Evolutionary conservation across 2,888 invertebrate species (phyloP).

Genomic region (Erannis defoliaria): DNA sequence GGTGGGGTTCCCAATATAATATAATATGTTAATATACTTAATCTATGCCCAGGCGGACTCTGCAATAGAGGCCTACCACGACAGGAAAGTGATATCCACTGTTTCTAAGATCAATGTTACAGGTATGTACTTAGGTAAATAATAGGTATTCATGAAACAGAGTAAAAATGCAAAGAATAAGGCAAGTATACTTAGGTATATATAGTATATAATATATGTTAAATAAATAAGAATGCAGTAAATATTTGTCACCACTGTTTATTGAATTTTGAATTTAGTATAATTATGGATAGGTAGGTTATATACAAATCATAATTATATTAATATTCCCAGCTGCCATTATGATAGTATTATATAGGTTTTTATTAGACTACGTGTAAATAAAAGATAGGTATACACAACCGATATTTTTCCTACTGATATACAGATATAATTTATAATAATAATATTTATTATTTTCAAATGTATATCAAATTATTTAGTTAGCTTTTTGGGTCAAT

Average conservation of each 20-base stretch:
- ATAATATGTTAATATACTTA: too few species aligned
- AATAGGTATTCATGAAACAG: background rate
- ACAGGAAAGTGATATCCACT: too few species aligned
- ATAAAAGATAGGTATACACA: conserved; percentile 71
- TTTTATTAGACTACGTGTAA: conserved; percentile 60
- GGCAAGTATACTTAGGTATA: background rate
- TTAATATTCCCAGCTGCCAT: conserved; percentile 67
- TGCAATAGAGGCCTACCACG: too few species aligned
- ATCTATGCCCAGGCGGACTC: too few species aligned
- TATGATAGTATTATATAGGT: conserved; percentile 52
- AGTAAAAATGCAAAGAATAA: background rate
- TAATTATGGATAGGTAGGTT: conserved; percentile 71
- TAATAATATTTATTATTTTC: conserved; percentile 18
- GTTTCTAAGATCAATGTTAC: too few species aligned
- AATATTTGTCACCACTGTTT: conserved; percentile 68
- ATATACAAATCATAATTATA: conserved; percentile 66
- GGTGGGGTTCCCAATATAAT: too few species aligned
- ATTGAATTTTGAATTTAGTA: conserved; percentile 79
- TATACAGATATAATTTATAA: conserved; percentile 33
- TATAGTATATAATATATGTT: background rate
- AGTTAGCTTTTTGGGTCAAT: background rate
- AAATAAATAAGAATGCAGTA: conserved; percentile 46
- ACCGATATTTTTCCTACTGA: conserved; percentile 64
- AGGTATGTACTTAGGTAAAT: too few species aligned
- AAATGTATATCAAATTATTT: conserved; percentile 22